A percentile compares a stretch with the other conserved stretches of the same genome.
These are phyloP conservation scores for Rafetus swinhoei DNA, from an alignment of 2,113 vertebrate genomes.

Conservation along the genomic window DNA sequence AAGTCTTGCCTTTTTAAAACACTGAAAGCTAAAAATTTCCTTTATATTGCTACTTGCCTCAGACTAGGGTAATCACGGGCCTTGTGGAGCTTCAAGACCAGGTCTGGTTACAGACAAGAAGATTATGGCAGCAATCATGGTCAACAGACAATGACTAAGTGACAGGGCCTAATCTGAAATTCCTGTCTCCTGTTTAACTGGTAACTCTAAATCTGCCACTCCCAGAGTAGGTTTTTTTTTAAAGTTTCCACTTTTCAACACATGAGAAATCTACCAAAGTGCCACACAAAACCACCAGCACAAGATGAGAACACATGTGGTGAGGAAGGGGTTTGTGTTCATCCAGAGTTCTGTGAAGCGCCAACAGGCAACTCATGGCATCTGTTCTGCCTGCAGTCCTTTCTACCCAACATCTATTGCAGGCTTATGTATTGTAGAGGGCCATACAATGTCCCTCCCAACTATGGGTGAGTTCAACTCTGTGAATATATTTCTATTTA, in stretches of 20 bases:
- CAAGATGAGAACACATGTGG: background rate
- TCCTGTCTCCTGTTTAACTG: background rate
- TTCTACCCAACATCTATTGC: background rate
- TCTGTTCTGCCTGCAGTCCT: background rate
- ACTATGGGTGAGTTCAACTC: background rate
- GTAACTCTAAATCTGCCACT: background rate
- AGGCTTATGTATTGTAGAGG: background rate
- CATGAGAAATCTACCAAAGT: fast-evolving
- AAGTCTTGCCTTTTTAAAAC: background rate
- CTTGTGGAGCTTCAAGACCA: background rate
- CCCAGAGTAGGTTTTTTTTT: fast-evolving
- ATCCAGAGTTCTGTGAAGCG: background rate
- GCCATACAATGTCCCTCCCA: background rate
- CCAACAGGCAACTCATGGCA: fast-evolving
- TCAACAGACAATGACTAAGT: background rate
- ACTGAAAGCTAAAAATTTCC: background rate
- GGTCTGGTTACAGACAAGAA: background rate
- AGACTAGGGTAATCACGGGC: background rate
- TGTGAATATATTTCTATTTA: background rate
- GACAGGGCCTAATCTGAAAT: background rate
- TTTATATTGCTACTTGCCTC: background rate
- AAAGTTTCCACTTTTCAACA: background rate
- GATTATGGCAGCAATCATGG: background rate
- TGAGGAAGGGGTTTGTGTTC: background rate
- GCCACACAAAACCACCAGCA: background rate